Evolutionary conservation across 2,888 invertebrate species (phyloP).

Genomic region (Cyaniris semiargus): DNA sequence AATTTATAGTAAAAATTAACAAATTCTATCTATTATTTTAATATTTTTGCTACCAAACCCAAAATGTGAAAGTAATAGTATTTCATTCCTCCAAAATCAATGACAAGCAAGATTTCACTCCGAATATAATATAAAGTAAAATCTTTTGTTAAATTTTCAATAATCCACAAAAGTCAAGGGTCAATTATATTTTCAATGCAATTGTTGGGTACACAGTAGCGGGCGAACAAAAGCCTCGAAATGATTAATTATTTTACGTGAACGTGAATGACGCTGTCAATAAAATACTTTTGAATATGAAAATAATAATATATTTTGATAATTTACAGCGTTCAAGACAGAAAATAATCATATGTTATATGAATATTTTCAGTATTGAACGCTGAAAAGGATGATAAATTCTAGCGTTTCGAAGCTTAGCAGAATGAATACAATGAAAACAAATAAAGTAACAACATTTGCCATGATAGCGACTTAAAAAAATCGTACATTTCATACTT

Average conservation of each 20-base stretch:
- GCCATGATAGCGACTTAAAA: no score
- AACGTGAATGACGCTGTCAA: not conserved
- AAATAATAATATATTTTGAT: not conserved
- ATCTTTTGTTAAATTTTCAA: not conserved
- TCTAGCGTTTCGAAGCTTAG: no score
- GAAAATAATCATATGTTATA: no score
- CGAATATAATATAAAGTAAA: not conserved
- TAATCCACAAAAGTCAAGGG: not conserved
- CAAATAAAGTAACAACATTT: no score
- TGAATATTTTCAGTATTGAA: no score
- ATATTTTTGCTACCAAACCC: no score
- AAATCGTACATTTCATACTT: no score
- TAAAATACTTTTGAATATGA: not conserved
- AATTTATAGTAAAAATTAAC: no score
- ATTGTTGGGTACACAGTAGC: not conserved
- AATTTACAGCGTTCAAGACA: not conserved
- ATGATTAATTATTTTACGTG: not conserved
- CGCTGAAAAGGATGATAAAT: no score
- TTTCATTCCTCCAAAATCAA: not conserved
- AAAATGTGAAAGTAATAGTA: no score
- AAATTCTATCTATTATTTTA: no score
- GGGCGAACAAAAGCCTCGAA: conserved; percentile 10
- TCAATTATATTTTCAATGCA: not conserved
- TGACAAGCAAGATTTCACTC: not conserved
- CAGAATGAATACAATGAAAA: no score